Evolutionary conservation across 2,888 invertebrate genomes (phyloP), one percentile per base, ranked within the genome.

Genomic region (Fabriciana adippe): DNA sequence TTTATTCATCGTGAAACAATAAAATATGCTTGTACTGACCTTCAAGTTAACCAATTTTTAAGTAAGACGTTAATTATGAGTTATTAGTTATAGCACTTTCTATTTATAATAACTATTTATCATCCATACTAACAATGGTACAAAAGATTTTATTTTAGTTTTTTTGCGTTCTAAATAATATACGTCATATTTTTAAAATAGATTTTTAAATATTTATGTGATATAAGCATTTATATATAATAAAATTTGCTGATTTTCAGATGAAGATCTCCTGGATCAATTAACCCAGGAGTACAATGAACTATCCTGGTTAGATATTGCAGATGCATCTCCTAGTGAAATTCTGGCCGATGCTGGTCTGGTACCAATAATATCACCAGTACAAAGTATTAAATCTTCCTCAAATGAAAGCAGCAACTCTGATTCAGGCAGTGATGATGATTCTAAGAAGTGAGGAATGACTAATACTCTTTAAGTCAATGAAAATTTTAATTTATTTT

Each of bases 401-500:
- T 82, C 84, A 14, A 86, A 84, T 72, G 84, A 84, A 60, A 91
- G 87, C 72, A 89, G 91, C 71, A 87, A 78, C 69, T 90, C 90
- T 3, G 92, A 92, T 77, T 92, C 92, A 18, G 86, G 92, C 48
- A 92, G 92, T 81, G 92, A 92, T 72, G 92, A 92, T 88, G 92
- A 92, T 72, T 88, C 86, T 45, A 92, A 90, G 76, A 92, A 88
- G 92, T 92, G 79, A 78, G 76, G 66, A 41, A 41, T 11, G 2
- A 41, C 11, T 41, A 41, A 41, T 41, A 41, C 11, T 41, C 35
- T 41, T 41, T 41, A 8, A n/a, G n/a, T n/a, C n/a, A n/a, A 18
- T 18, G 18, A 18, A 18, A 18, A 18, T 18, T 18, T 18, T 18
- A 18, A 18, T 18, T 18, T 18, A 18, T 18, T 18, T 18, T 18